Conservation (phyloP, 2,888 invertebrate species). For the Dasysyrphus tricinctus region DNA sequence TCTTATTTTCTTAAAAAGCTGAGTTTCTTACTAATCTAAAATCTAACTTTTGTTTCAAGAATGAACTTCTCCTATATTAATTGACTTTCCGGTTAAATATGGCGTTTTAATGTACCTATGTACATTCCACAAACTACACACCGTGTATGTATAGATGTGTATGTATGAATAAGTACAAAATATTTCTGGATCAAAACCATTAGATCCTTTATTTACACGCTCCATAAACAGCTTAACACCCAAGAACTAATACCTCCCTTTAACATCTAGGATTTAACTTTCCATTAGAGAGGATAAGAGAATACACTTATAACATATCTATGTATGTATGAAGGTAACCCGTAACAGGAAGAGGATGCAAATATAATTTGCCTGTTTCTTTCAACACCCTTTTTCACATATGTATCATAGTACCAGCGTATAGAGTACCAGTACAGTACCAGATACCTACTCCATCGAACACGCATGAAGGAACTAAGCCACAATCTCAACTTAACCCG, state of each 20-base stretch:
- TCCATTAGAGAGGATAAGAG: background rate
- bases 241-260: background rate
- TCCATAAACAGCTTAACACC: constrained; percentile 20
- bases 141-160: too few species aligned
- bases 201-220: constrained; percentile 6
- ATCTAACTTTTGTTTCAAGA: too few species aligned
- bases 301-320: background rate
- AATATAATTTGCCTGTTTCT: constrained; percentile 1
- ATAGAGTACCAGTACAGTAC: too few species aligned
- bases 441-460: background rate
- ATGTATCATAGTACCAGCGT: too few species aligned
- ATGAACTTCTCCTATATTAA: too few species aligned
- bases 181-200: background rate
- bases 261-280: background rate
- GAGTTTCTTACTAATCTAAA: too few species aligned
- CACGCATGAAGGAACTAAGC: background rate
- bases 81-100: too few species aligned
- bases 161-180: too few species aligned
- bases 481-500: constrained; percentile 17
- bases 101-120: too few species aligned
- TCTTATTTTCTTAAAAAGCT: too few species aligned
- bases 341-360: constrained; percentile 18
- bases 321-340: background rate
- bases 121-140: too few species aligned
- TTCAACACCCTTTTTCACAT: too few species aligned